These are phyloP conservation scores for Ispidina lecontei DNA, from an alignment of 2,797 vertebrate genomes.

Conservation along the genomic window DNA sequence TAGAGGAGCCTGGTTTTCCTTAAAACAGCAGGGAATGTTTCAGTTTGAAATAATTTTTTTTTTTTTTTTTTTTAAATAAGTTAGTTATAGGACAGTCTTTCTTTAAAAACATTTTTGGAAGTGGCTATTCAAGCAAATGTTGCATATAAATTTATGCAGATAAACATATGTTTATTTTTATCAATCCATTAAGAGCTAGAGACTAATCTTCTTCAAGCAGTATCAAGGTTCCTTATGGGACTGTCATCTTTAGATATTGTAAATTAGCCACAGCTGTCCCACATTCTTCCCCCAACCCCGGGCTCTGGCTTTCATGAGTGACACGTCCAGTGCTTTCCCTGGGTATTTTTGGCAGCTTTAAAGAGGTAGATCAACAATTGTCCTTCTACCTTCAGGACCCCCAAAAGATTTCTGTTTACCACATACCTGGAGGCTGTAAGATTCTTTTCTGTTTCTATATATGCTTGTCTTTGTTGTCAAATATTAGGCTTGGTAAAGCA, in stretches of 20 bases:
- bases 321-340: neutral
- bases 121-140: neutral
- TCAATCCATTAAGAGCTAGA: neutral
- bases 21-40: neutral
- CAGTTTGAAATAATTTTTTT: neutral
- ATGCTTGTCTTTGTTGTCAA: neutral
- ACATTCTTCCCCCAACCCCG: neutral
- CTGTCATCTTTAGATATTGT: neutral
- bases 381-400: rapidly evolving
- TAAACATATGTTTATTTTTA: neutral
- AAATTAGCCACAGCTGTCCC: neutral
- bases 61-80: neutral
- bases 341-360: neutral
- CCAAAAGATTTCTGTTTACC: neutral
- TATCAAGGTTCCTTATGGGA: neutral
- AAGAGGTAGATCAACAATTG: neutral
- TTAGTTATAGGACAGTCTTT: neutral
- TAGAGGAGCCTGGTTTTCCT: neutral
- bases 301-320: neutral
- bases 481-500: neutral
- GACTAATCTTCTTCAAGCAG: neutral
- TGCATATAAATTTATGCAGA: neutral
- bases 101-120: neutral
- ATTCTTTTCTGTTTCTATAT: neutral
- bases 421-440: neutral